Conservation (phyloP, 2,797 vertebrate genomes). For the Epinephelus malabaricus region DNA sequence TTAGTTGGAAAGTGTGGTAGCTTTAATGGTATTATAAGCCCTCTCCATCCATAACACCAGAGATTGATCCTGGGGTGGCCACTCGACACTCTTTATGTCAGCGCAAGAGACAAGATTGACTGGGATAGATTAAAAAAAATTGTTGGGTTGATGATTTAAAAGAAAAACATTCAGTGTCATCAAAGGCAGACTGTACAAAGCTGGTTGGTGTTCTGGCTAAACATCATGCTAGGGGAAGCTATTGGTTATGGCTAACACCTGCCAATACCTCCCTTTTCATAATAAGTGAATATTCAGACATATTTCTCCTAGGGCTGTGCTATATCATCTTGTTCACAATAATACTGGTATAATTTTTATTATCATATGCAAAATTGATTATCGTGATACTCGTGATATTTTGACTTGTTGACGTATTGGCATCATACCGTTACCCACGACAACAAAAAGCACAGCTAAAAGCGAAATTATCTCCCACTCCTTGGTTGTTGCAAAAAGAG, state of each 20-base stretch:
- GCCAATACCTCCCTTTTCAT: neutral
- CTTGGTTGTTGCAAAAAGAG: no score
- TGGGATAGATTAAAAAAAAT: neutral
- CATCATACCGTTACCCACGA: no score
- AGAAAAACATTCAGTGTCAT: no score
- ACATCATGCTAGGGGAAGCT: neutral
- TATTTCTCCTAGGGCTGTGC: no score
- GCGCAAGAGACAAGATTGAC: neutral
- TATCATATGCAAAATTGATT: no score
- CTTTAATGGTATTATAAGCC: slow-evolving; percentile 32
- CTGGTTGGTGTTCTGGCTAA: neutral
- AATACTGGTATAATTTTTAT: no score
- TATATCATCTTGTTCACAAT: no score
- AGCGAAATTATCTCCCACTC: no score
- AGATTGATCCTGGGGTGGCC: slow-evolving; percentile 12
- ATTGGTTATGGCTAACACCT: neutral
- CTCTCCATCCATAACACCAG: neutral
- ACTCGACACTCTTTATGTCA: neutral
- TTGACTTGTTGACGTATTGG: no score
- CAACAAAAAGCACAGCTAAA: no score
- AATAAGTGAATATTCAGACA: neutral
- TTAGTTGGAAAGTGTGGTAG: slow-evolving; percentile 35
- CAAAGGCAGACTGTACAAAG: neutral
- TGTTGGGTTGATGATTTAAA: neutral
- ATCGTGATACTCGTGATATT: no score